Base-by-base conservation (phyloP, 2,113 vertebrate species). In the Aphyosemion australe region DNA sequence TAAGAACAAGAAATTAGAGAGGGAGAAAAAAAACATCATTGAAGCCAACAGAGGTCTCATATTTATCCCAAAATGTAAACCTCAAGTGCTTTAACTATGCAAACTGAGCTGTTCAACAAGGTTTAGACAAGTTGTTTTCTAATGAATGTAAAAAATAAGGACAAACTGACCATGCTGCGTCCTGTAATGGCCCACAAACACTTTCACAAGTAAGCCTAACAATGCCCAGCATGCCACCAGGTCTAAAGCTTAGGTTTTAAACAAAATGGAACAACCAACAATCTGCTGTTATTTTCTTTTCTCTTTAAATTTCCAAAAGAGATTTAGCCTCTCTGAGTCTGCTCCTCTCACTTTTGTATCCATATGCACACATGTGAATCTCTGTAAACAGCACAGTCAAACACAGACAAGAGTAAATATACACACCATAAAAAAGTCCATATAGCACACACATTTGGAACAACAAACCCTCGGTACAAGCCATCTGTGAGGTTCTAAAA, bases 401-500 rank as follows among this genome's bases (percentile, higher is more conserved):
- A 47, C 31, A 56, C 2, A 68, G 13, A 39, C 21, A 45, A 53
- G 41, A 6, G 14, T 2, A 26, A 3, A 37, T 12, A 55, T 14
- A 46, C 1, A 26, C 41, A 26, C 26, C 26, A 41, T 37, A 45
- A 53, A 54, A 31, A 67, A 6, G 31, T 10, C 5, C 32, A 41
- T 16, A 50, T 12, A 39, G 37, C 34, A 46, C 60, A 65, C 21
- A 60, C 31, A 77, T 62, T 82, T 76, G 73, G 69, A 67, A 53
- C 14, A 1, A 21, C 37, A 47, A 59, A 63, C 19, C 26, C 65
- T 71, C 53, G 51, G 83, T 19, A 74, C 65, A 52, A 57, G 76
- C 82, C 80, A 86, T 86, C 85, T 87, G 82, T 84, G 82, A 73
- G 15, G 72, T 67, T 84, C 51, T 69, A 73, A 79, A 79, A 83